Conservation (phyloP, 2,888 invertebrate genomes). For the Epistrophe eligans region DNA sequence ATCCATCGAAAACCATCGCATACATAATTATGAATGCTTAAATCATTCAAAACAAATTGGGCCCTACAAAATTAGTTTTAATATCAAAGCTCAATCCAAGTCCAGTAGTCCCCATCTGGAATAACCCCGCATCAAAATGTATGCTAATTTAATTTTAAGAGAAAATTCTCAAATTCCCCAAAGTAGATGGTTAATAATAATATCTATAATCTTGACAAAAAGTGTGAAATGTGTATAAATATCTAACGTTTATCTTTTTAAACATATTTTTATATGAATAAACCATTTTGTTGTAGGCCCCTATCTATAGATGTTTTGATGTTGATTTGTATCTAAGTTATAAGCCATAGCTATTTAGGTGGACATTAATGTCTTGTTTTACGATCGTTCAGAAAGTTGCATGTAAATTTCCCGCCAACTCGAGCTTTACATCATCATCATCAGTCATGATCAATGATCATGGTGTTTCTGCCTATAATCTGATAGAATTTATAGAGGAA, state of each 20-base stretch:
- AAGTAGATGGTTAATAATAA: constrained; percentile 44
- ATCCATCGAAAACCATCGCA: background rate
- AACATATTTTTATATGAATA: background rate
- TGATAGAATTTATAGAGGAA: background rate
- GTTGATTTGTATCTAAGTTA: constrained; percentile 23
- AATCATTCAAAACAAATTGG: constrained; percentile 45
- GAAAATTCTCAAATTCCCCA: constrained; percentile 48
- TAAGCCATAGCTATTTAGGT: constrained; percentile 9
- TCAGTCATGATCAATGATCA: constrained; percentile 40
- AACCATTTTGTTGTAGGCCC: constrained; percentile 18
- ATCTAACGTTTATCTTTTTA: background rate
- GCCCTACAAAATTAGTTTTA: constrained; percentile 13
- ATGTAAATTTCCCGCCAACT: constrained; percentile 18
- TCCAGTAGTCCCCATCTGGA: constrained; percentile 55
- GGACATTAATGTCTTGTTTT: constrained; percentile 42
- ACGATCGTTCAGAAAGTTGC: constrained; percentile 28
- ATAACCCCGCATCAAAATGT: constrained; percentile 42
- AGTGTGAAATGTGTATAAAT: constrained; percentile 26
- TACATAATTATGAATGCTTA: background rate
- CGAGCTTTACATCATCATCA: constrained; percentile 29
- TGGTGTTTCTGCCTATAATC: background rate
- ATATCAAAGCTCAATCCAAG: constrained; percentile 29
- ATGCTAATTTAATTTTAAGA: constrained; percentile 52
- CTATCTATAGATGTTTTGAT: constrained; percentile 7
- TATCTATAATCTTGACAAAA: constrained; percentile 47